A percentile compares a stretch with the other conserved stretches of the same genome.
Conservation (phyloP, 2,888 invertebrate species). For the Cremastobaeus sp. region DNA sequence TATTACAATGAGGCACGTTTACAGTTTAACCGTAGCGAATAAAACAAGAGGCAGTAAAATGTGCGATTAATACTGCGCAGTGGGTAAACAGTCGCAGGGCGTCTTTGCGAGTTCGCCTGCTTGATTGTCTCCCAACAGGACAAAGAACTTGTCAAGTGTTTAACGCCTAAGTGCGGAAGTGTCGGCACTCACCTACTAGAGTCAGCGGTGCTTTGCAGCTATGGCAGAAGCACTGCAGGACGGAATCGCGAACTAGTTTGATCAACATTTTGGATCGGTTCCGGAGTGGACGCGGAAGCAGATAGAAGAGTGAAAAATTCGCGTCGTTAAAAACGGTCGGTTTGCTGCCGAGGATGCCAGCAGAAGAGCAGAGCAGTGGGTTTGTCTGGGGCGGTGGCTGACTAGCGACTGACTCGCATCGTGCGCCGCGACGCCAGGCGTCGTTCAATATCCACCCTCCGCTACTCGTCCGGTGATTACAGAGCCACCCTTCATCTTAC, state of each 20-base stretch:
- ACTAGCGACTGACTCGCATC: slow-evolving; percentile 81
- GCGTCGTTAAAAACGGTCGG: slow-evolving; percentile 3
- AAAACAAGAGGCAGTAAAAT: no score
- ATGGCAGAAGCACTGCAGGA: slow-evolving; percentile 96
- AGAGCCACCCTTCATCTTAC: slow-evolving; percentile 47
- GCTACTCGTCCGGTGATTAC: slow-evolving; percentile 29
- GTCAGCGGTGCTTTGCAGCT: slow-evolving; percentile 90
- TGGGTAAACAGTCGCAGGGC: no score
- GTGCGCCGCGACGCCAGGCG: slow-evolving; percentile 81
- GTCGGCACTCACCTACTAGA: slow-evolving; percentile 73
- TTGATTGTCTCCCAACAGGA: slow-evolving; percentile 37
- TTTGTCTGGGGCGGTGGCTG: slow-evolving; percentile 81
- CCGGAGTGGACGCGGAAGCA: slow-evolving; percentile 23
- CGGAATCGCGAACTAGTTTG: slow-evolving; percentile 93
- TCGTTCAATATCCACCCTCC: slow-evolving; percentile 80
- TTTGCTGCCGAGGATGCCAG: no score
- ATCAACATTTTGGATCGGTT: slow-evolving; percentile 85
- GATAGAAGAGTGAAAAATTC: slow-evolving; percentile 13
- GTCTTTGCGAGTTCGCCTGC: no score
- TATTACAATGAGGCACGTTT: no score
- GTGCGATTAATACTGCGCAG: no score
- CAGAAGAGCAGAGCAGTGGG: no score
- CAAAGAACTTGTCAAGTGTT: slow-evolving; percentile 4
- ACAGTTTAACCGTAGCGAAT: no score
- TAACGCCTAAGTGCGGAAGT: slow-evolving; percentile 1